Evolutionary conservation across 2,888 invertebrate species (phyloP), one percentile per base, ranked within the genome.

Genomic region (Dugesia japonica): DNA sequence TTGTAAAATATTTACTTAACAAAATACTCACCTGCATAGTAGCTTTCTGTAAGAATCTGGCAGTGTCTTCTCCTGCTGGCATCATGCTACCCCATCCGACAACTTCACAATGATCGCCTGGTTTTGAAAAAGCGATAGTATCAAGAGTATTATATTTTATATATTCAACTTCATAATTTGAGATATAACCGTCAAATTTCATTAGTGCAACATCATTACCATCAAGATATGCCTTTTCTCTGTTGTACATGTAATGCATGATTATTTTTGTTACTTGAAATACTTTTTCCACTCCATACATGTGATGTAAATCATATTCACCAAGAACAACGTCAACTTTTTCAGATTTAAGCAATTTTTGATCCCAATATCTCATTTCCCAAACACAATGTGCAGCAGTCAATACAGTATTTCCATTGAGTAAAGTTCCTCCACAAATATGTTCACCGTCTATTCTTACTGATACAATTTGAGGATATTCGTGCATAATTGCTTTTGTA

Each of bases 371-470:
- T 4, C 72, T 42, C 27, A 73, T 56, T 20, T 28, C 71, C 27
- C 28, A 76, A 75, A 82, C 81, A 77, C 82, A 82, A 77, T 82
- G 82, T 0, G 82, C 82, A 4, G 82, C 82, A 0, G 82, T 81
- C 1, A 82, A 78, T 15, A 82, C 80, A 81, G 81, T 81, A 27
- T 80, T 78, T 42, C 78, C 80, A 38, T 79, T 71, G n/a, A 80
- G 75, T 4, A 79, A 73, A 0, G 79, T 77, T 1, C 77, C 79
- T 42, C 79, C 80, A 77, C 80, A 80, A 72, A 77, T 74, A 73
- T 79, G 79, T 1, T 75, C 9, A 27, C 56, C 26, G 1, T 23
- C n/a, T 1, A n/a, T 23, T 38, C 28, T 75, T 23, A 75, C 4
- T 7, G 75, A 75, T 13, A 75, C 75, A 4, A 75, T 38, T 27